Percentiles rank a stretch among this genome's conserved stretches.
Evolutionary conservation across 2,888 invertebrate species (phyloP).

Genomic region (Himalopsyche japonica): DNA sequence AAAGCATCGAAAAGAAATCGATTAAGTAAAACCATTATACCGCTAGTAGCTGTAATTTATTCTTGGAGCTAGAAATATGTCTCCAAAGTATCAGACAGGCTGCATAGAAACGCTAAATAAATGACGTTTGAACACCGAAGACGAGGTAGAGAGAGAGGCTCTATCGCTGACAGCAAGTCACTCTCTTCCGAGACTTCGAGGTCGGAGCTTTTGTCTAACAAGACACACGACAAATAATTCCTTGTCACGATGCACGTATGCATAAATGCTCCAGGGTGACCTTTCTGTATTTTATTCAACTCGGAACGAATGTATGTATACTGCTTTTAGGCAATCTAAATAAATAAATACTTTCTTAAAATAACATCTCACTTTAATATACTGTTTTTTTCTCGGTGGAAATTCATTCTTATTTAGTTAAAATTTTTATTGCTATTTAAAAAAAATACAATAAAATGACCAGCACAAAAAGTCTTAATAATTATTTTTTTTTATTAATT

Average conservation of each 20-base stretch:
- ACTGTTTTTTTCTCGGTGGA: too few species aligned
- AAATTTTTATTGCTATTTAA: too few species aligned
- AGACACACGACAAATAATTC: slow-evolving; percentile 10
- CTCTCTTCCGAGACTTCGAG: neutral
- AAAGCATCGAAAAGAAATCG: too few species aligned
- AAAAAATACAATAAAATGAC: too few species aligned
- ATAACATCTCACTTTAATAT: too few species aligned
- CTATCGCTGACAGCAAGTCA: neutral
- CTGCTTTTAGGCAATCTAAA: too few species aligned
- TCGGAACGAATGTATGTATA: neutral
- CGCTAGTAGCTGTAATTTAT: neutral
- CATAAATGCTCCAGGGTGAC: neutral
- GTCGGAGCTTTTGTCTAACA: slow-evolving; percentile 11
- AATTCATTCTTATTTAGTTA: too few species aligned
- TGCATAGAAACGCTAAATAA: neutral
- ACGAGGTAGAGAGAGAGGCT: neutral
- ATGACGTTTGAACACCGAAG: neutral
- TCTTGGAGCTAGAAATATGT: neutral
- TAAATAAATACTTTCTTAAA: too few species aligned
- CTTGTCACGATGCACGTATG: slow-evolving; percentile 8
- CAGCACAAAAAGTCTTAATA: too few species aligned
- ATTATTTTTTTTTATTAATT: too few species aligned
- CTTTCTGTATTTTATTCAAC: neutral
- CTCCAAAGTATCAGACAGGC: neutral
- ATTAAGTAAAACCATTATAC: too few species aligned